Percentiles rank a stretch among this genome's conserved stretches.
Conservation (phyloP, 2,113 vertebrate species). For the Oenanthe melanoleuca region DNA sequence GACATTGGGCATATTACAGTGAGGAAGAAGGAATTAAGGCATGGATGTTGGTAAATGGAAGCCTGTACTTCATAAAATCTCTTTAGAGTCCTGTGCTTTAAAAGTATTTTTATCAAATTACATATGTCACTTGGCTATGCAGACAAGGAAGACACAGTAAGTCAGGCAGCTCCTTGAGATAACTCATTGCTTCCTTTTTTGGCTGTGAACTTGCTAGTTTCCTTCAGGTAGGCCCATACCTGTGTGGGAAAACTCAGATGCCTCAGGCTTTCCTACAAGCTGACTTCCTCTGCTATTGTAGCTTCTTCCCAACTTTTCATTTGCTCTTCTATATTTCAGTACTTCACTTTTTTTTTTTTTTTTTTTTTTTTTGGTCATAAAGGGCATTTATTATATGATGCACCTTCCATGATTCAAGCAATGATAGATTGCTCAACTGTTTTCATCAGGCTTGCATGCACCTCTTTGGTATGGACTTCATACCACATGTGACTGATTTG, state of each 20-base stretch:
- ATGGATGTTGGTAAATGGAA: not conserved
- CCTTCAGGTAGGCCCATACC: not conserved
- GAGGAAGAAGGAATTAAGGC: not conserved
- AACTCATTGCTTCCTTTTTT: not conserved
- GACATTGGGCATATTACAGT: not conserved
- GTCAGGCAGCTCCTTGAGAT: not conserved
- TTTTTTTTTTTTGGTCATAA: not conserved
- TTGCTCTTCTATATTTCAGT: not conserved
- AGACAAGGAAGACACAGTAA: not conserved
- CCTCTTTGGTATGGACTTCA: not conserved
- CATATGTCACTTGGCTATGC: not conserved
- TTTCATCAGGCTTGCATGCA: not conserved
- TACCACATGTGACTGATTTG: not conserved
- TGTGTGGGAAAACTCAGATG: not conserved
- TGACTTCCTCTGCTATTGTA: not conserved
- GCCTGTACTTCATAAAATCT: not conserved
- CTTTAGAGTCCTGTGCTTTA: not conserved
- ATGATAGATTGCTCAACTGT: not conserved
- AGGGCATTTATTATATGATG: not conserved
- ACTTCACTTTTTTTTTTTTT: not conserved
- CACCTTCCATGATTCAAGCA: not conserved
- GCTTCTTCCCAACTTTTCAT: not conserved
- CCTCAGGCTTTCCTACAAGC: not conserved
- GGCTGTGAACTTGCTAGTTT: not conserved
- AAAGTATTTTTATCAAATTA: constrained; percentile 29